Base-by-base conservation (phyloP, 2,113 vertebrate species). In the Dicentrarchus labrax region DNA sequence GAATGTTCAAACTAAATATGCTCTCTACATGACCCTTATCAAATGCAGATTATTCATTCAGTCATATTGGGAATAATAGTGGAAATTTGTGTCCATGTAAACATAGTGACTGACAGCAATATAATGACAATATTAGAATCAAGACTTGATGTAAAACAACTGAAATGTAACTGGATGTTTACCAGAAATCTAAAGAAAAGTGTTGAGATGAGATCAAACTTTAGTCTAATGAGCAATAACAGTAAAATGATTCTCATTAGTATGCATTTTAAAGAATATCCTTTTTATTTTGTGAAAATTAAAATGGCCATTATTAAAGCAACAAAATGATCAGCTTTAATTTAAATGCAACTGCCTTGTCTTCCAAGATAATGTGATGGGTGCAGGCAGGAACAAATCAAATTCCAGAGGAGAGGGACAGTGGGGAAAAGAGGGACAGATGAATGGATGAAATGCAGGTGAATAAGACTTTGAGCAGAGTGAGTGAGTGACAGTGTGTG, bases 401-500 rank as follows among this genome's bases (percentile, higher is more conserved):
- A 30, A 12, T 50, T 68, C 66, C 8, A 36, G 21, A 38, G 24
- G 10, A 8, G 30, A 30, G 30, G 12, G 30, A 15, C 38, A 39
- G 2, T 1, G 8, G 39, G 43, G 16, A 15, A n/a, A 61, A 50
- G 6, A 48, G 16, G 57, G 21, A 60, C 22, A 50, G 8, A 3
- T 8, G 43, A 39, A 39, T 11, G 24, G 6, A 60, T 73, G 56
- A 36, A 47, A 45, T 67, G 22, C 48, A 41, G n/a, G 50, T 54
- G 57, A 36, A 53, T 8, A 15, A 62, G 16, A 53, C 47, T 30
- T 3, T 0, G 30, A 53, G 67, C 4, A 22, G 30, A 36, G 24
- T n/a, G n/a, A 78, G 17, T 77, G 51, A 66, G 13, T 56, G 74
- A 56, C 51, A 69, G n/a, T 59, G 8, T 10, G 8, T 19, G 21